phyloP scores from a whole-genome alignment of 2,888 invertebrate species.

The Eupithecia dodoneata region DNA sequence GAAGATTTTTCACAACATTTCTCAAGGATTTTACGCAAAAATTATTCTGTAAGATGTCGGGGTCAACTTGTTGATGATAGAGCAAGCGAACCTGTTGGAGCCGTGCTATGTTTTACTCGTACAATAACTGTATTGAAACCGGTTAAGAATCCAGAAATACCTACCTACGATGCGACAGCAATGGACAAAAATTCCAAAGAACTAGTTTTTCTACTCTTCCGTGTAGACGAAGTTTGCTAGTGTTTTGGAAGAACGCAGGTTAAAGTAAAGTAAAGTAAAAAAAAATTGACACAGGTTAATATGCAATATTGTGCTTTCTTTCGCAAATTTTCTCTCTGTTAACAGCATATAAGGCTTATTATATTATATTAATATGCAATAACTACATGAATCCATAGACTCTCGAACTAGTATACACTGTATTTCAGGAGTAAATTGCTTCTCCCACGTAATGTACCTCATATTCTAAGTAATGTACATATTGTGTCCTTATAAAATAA shows the following conservation, averaged over 20 bases:
- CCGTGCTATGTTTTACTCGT: constrained; percentile 22
- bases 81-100: constrained; percentile 7
- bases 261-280: no score
- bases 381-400: no score
- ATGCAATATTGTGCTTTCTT: no score
- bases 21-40: constrained; percentile 4
- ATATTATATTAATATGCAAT: no score
- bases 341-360: no score
- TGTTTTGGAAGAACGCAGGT: background rate
- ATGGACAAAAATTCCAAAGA: constrained; percentile 26
- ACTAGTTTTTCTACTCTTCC: constrained; percentile 25
- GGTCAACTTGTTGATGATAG: constrained; percentile 1
- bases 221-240: background rate
- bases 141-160: constrained; percentile 21
- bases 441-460: no score
- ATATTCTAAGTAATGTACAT: no score
- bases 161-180: background rate
- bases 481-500: no score
- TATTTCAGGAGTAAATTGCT: no score
- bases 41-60: background rate
- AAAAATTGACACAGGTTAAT: no score
- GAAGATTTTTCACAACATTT: background rate
- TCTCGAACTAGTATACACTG: no score
- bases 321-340: no score
- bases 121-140: constrained; percentile 31